Evolutionary conservation across 2,797 vertebrate genomes (phyloP).

Genomic region (Hydrolagus colliei): DNA sequence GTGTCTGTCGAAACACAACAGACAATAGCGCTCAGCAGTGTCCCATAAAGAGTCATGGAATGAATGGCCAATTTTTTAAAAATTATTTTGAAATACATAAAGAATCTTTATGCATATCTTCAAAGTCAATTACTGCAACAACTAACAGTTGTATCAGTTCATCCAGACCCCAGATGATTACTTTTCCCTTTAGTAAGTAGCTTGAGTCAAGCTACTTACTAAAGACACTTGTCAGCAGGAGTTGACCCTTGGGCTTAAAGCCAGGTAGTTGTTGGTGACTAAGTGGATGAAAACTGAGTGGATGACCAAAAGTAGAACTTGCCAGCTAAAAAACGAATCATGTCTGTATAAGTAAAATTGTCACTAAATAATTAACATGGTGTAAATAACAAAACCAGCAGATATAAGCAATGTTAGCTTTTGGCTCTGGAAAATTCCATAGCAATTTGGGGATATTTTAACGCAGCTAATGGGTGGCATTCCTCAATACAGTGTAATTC

Average conservation of each 20-base stretch:
- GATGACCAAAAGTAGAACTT: not conserved
- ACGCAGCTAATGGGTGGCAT: no score
- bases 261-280: not conserved
- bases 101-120: not conserved
- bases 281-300: not conserved
- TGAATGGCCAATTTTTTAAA: no score
- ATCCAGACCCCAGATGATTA: not conserved
- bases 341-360: not conserved
- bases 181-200: not conserved
- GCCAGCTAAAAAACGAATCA: not conserved
- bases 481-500: no score
- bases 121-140: conserved; percentile 10
- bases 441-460: not conserved
- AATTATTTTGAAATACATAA: no score
- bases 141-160: not conserved
- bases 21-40: no score
- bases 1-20: no score
- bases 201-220: no score
- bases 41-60: no score
- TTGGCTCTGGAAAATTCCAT: not conserved
- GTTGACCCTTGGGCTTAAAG: not conserved
- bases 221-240: not conserved
- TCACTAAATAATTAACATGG: not conserved
- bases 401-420: not conserved
- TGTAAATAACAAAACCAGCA: not conserved